Percentiles rank a stretch among this genome's conserved stretches.
Conservation (phyloP, 2,113 vertebrate genomes). For the Brachirus orientalis region DNA sequence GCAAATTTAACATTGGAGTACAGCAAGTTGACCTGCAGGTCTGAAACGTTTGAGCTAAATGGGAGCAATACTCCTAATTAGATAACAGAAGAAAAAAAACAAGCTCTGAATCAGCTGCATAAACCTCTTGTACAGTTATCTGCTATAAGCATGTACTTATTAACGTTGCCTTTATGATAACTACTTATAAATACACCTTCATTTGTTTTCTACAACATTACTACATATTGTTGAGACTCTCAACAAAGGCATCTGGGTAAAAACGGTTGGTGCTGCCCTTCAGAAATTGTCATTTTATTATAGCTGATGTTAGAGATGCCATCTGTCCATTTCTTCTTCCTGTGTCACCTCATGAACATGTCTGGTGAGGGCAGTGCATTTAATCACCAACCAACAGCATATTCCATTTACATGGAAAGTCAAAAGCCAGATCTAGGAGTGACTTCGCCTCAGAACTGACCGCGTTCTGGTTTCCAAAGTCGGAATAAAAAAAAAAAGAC, state of each 20-base stretch:
- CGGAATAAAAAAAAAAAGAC: too few species aligned
- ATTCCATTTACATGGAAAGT: too few species aligned
- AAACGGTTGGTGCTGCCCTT: conserved; percentile 17
- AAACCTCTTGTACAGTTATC: conserved; percentile 2
- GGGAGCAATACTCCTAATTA: conserved; percentile 3
- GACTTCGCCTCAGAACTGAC: too few species aligned
- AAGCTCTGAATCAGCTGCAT: background rate
- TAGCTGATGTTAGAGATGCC: too few species aligned
- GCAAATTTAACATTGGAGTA: conserved; percentile 21
- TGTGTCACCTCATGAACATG: too few species aligned
- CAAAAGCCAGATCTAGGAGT: too few species aligned
- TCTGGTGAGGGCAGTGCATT: too few species aligned
- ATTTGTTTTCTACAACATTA: conserved; percentile 37
- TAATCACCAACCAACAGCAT: too few species aligned
- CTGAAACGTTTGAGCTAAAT: conserved; percentile 1
- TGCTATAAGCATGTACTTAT: conserved; percentile 37
- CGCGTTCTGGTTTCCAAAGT: too few species aligned
- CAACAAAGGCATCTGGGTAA: conserved; percentile 20
- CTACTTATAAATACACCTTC: conserved; percentile 57
- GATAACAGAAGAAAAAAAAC: conserved; percentile 9
- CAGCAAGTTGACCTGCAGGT: conserved; percentile 12
- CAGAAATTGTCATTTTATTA: conserved; percentile 4
- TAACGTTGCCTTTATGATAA: conserved; percentile 26
- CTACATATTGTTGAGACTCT: conserved; percentile 20
- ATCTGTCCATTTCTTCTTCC: too few species aligned